These are phyloP conservation scores for Prochilodus magdalenae DNA, from an alignment of 2,113 vertebrate species.

Conservation along the genomic window DNA sequence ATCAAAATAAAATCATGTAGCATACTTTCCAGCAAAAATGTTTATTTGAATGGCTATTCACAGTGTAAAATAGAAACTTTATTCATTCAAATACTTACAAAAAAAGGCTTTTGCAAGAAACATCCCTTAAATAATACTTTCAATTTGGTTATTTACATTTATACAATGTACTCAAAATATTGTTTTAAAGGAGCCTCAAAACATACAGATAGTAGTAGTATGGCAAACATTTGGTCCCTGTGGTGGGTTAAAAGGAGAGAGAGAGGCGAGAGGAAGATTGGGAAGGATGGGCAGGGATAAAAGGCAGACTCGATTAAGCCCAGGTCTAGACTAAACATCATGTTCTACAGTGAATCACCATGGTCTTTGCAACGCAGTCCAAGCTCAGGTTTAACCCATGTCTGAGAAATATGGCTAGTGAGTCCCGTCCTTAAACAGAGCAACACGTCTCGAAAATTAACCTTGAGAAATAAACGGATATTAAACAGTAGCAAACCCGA, in stretches of 20 bases:
- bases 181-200: constrained; percentile 83
- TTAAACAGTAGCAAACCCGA: no score
- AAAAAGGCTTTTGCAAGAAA: constrained; percentile 85
- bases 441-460: no score
- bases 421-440: no score
- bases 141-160: constrained; percentile 95
- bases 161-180: constrained; percentile 99
- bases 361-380: no score
- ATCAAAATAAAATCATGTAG: no score
- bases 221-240: constrained; percentile 79
- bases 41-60: constrained; percentile 78
- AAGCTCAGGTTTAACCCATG: no score
- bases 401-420: no score
- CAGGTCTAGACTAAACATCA: not conserved
- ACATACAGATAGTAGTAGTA: constrained; percentile 73
- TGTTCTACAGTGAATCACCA: not conserved
- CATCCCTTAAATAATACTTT: constrained; percentile 88
- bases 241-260: constrained; percentile 46
- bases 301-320: no score
- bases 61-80: constrained; percentile 96
- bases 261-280: constrained; percentile 45
- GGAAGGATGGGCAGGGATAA: constrained; percentile 1
- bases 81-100: constrained; percentile 96
- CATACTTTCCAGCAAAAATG: constrained; percentile 59
- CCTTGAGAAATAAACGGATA: no score